phyloP scores from a whole-genome alignment of 2,113 vertebrate species.

The Hippolais icterina region DNA sequence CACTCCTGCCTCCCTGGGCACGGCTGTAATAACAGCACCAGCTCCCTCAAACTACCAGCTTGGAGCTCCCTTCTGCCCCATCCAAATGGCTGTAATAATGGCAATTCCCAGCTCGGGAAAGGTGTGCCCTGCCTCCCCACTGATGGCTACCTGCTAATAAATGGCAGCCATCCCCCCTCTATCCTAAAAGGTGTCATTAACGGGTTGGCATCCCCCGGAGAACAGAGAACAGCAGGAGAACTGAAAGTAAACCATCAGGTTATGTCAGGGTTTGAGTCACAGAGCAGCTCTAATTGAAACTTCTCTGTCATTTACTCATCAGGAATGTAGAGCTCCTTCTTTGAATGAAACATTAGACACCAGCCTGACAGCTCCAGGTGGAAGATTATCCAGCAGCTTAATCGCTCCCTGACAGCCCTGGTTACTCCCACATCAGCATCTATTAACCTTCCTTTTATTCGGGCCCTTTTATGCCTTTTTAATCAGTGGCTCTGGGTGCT shows the following conservation, averaged over 20 bases:
- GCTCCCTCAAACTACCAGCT: neutral
- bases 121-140: neutral
- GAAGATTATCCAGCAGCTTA: constrained; percentile 56
- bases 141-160: constrained; percentile 26
- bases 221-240: constrained; percentile 23
- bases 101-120: neutral
- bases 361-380: constrained; percentile 64
- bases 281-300: constrained; percentile 67
- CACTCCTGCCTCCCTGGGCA: neutral
- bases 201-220: neutral
- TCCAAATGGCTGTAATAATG: neutral
- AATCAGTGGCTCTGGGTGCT: neutral
- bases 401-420: constrained; percentile 56
- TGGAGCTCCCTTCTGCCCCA: neutral
- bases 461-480: neutral
- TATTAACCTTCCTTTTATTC: constrained; percentile 34
- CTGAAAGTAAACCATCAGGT: constrained; percentile 12
- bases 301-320: constrained; percentile 70
- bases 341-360: constrained; percentile 64
- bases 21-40: neutral
- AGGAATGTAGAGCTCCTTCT: constrained; percentile 28
- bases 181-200: constrained; percentile 32
- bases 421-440: constrained; percentile 40
- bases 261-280: constrained; percentile 33
- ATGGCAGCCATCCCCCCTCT: neutral